Percentiles rank a stretch among this genome's conserved stretches.
phyloP scores from a whole-genome alignment of 1,140 invertebrate species.

The Lordiphosa clarofinis region DNA sequence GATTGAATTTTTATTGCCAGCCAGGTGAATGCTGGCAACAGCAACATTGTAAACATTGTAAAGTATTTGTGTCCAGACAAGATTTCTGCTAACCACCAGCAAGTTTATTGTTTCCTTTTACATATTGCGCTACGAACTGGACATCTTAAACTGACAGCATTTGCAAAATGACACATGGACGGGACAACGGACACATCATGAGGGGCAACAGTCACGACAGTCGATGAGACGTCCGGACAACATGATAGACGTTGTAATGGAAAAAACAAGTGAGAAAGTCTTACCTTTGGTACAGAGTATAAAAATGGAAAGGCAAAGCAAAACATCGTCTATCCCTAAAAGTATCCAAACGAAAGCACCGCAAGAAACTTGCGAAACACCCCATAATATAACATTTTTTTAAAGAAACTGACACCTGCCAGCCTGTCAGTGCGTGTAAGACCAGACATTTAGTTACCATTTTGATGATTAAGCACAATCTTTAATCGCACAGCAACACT shows the following conservation, averaged over 20 bases:
- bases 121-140: slow-evolving; percentile 31
- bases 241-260: slow-evolving; percentile 6
- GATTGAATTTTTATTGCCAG: slow-evolving; percentile 76
- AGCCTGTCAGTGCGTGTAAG: too few species aligned
- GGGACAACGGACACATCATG: slow-evolving; percentile 26
- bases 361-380: too few species aligned
- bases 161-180: slow-evolving; percentile 67
- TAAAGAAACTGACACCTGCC: too few species aligned
- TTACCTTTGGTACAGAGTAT: too few species aligned
- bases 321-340: too few species aligned
- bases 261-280: too few species aligned
- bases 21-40: slow-evolving; percentile 27
- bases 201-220: slow-evolving; percentile 11
- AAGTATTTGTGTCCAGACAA: slow-evolving; percentile 67
- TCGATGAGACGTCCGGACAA: not conserved
- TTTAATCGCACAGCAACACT: too few species aligned
- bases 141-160: slow-evolving; percentile 60
- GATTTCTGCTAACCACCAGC: slow-evolving; percentile 62
- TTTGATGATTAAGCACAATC: too few species aligned
- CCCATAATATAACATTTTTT: too few species aligned
- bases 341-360: too few species aligned
- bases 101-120: slow-evolving; percentile 66
- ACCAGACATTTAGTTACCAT: too few species aligned
- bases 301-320: too few species aligned
- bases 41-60: slow-evolving; percentile 67